Evolutionary conservation across 2,113 vertebrate species (phyloP).

Genomic region (Platichthys flesus): DNA sequence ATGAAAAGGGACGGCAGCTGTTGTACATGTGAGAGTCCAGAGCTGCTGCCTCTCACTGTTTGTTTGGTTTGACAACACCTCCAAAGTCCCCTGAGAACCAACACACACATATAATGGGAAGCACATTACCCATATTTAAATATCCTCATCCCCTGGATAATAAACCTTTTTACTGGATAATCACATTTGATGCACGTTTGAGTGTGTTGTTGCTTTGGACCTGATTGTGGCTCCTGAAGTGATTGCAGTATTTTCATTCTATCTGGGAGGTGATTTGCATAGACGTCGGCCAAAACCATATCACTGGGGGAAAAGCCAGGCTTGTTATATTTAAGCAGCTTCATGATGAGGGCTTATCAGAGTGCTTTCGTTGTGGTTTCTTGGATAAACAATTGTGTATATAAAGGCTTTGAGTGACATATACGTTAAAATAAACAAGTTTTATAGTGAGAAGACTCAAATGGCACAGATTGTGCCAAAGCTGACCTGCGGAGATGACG

Average conservation of each 20-base stretch:
- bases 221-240: slow-evolving; percentile 1
- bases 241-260: neutral
- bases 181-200: neutral
- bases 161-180: neutral
- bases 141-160: neutral
- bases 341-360: no score
- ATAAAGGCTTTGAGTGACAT: no score
- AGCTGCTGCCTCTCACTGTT: neutral
- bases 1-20: neutral
- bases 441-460: no score
- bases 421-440: no score
- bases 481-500: no score
- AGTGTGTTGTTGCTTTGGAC: neutral
- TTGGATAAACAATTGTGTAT: no score
- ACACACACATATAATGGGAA: neutral
- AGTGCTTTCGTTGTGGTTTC: no score
- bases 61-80: slow-evolving; percentile 6
- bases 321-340: neutral
- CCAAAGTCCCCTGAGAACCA: neutral
- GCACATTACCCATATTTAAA: neutral
- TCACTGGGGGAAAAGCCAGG: slow-evolving; percentile 6
- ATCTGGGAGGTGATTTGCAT: neutral
- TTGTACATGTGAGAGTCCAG: neutral
- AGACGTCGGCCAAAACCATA: neutral
- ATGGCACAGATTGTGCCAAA: no score